These are phyloP conservation scores for Sylvia borin DNA, from an alignment of 2,797 vertebrate species.

Conservation along the genomic window DNA sequence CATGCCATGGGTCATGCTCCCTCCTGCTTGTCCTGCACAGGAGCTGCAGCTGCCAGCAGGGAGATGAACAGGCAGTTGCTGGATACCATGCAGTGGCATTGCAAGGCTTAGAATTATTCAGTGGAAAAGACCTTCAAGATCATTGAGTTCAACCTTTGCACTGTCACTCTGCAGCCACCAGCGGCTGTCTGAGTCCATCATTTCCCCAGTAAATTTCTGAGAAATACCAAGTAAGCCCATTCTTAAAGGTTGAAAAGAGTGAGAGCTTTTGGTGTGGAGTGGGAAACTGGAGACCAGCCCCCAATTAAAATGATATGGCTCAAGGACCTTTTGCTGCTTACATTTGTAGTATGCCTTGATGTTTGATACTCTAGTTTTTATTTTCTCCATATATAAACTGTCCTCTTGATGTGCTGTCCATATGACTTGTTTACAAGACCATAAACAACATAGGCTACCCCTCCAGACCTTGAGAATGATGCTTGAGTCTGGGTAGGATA, in stretches of 20 bases:
- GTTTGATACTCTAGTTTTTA: neutral
- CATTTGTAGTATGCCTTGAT: neutral
- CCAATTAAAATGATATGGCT: fast-evolving
- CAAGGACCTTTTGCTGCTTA: neutral
- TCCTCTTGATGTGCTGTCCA: neutral
- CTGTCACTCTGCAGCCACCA: neutral
- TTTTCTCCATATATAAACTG: neutral
- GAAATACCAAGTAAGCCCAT: neutral
- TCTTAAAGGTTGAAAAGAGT: neutral
- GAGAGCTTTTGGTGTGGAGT: neutral
- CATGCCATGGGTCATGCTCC: neutral
- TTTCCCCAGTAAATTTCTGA: neutral
- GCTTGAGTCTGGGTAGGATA: neutral
- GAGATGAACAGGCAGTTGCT: neutral
- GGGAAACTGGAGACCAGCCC: neutral
- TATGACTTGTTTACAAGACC: neutral
- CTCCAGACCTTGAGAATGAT: neutral
- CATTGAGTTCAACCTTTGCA: neutral
- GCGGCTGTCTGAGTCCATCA: fast-evolving
- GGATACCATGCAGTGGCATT: neutral
- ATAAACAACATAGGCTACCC: neutral
- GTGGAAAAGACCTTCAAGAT: neutral
- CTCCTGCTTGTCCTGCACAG: neutral
- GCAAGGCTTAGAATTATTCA: neutral
- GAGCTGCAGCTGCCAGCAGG: neutral